Evolutionary conservation across 2,888 invertebrate species (phyloP), one percentile per base, ranked within the genome.

Genomic region (Mantis religiosa): DNA sequence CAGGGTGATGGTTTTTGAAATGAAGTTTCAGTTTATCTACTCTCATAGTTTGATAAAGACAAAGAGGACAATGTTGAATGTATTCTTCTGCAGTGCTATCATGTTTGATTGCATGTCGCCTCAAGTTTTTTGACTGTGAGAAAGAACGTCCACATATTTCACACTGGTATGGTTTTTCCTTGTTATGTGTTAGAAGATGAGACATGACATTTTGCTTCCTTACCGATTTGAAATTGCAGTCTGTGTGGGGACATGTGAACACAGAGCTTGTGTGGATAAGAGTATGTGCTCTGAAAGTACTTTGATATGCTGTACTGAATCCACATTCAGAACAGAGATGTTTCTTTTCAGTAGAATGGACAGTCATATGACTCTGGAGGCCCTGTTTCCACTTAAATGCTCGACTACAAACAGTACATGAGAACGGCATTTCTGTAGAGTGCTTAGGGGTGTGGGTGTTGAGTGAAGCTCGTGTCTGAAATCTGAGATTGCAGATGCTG

Each of bases 331-430:
- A 94, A 91, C 95, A 95, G 7, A 95, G 92, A 92, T 94, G 94
- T 89, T 94, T 93, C 90, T 94, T 95, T 28, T 92, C 92, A n/a
- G 93, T 92, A 88, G 94, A 94, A 91, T 95, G 93, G 81, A 93
- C 92, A 91, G 94, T 93, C 92, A 94, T 93, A 91, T 95, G 95
- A 54, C 94, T 94, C 89, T 93, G 94, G 0, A 95, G 92, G 0
- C 94, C 94, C 91, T 95, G 95, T 88, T 95, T 95, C 95, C 95
- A 95, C 90, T 95, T 95, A 91, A 95, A 95, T 0, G 94, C 94
- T 90, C 94, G 93, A 25, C 93, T 92, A 91, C 95, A 95, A 71
- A 94, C 93, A 3, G 93, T 92, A 90, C 95, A 95, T 0, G 93
- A 92, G 91, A 93, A 94, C 1, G 95, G 95, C 28, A 94, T 94